Conservation (phyloP, 2,113 vertebrate genomes). For the Pseudolaguvia tuberculata region DNA sequence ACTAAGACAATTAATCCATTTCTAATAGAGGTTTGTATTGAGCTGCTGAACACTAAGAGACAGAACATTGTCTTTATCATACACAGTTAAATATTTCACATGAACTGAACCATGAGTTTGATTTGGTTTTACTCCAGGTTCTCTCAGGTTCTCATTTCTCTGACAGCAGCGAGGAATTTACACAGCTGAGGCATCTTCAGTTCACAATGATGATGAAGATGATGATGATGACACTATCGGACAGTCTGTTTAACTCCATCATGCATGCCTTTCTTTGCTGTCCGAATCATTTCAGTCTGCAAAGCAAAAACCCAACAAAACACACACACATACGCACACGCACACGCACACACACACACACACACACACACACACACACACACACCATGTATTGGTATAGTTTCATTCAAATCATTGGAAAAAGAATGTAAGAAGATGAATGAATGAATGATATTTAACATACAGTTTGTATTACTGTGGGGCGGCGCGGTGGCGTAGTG, state of each 20-base stretch:
- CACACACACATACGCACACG: neutral
- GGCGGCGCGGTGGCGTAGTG: too few relatives aligned
- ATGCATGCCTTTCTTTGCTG: constrained; percentile 61
- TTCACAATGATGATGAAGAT: constrained; percentile 68
- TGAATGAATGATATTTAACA: too few relatives aligned
- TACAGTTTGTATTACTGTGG: too few relatives aligned
- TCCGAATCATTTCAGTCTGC: constrained; percentile 62
- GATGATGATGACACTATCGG: constrained; percentile 65
- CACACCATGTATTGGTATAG: neutral
- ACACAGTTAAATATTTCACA: neutral
- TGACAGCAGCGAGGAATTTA: constrained; percentile 10
- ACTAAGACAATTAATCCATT: constrained; percentile 10
- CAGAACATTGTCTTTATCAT: neutral
- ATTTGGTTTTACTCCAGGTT: neutral
- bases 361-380: neutral
- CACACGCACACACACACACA: neutral
- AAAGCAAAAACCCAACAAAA: neutral
- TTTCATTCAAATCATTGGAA: too few relatives aligned
- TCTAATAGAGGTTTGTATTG: neutral
- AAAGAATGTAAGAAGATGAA: too few relatives aligned
- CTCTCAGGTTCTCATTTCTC: neutral
- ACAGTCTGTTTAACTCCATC: constrained; percentile 60
- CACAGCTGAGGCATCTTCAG: constrained; percentile 60
- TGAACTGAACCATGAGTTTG: neutral
- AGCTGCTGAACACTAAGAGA: neutral